Evolutionary conservation across 2,797 vertebrate genomes (phyloP).

Genomic region (Jordanella pulchra): DNA sequence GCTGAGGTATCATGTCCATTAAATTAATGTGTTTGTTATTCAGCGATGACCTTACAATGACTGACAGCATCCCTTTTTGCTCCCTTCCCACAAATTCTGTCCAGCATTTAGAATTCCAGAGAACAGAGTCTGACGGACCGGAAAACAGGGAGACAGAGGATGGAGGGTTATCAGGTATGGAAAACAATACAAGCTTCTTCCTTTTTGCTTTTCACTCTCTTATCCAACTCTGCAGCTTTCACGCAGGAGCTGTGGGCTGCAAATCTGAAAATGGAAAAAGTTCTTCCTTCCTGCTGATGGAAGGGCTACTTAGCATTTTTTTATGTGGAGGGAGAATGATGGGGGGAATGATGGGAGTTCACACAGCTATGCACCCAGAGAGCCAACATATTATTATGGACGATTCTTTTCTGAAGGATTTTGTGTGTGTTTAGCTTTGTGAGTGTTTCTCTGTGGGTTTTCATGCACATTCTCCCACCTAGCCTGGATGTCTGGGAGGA

Average conservation of each 20-base stretch:
- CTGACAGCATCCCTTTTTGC: constrained; percentile 64
- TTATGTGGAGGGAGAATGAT: constrained; percentile 30
- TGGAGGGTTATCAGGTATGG: constrained; percentile 81
- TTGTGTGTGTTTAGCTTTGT: neutral
- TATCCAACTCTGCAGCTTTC: constrained; percentile 25
- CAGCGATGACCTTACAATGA: constrained; percentile 59
- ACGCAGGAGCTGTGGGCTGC: constrained; percentile 15
- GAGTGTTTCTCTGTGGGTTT: constrained; percentile 6
- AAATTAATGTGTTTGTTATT: constrained; percentile 69
- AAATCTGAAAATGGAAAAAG: constrained; percentile 51
- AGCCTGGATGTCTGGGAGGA: constrained; percentile 64
- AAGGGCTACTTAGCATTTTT: constrained; percentile 49
- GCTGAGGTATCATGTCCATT: constrained; percentile 15
- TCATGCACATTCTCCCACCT: constrained; percentile 44
- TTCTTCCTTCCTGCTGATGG: constrained; percentile 27
- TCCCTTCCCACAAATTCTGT: constrained; percentile 45
- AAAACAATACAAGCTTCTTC: constrained; percentile 64
- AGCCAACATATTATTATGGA: constrained; percentile 32
- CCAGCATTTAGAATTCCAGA: constrained; percentile 77
- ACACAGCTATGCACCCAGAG: constrained; percentile 21
- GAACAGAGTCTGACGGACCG: constrained; percentile 70
- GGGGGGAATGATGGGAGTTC: constrained; percentile 41
- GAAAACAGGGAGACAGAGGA: constrained; percentile 70
- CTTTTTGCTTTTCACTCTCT: constrained; percentile 30
- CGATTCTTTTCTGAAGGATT: constrained; percentile 28